Conservation (phyloP, 1,140 invertebrate species). For the Onthophagus taurus region DNA sequence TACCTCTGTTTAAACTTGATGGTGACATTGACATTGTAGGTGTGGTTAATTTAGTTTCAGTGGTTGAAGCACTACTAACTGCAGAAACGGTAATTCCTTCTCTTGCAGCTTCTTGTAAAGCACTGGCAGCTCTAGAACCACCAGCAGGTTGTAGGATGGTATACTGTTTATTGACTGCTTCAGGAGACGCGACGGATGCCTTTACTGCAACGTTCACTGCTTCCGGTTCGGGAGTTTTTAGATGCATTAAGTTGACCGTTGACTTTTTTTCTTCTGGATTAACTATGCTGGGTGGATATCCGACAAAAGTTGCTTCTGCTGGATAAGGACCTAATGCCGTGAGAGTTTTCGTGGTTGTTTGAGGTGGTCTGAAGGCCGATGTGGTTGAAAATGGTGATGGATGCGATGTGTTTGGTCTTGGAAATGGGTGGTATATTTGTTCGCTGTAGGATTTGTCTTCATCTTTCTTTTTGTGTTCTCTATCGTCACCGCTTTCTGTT, state of each 20-base stretch:
- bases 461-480: constrained; percentile 42
- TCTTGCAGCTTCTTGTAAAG: constrained; percentile 62
- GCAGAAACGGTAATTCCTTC: constrained; percentile 57
- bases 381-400: constrained; percentile 53
- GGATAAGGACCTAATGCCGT: constrained; percentile 49
- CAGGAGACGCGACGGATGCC: constrained; percentile 43
- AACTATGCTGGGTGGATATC: constrained; percentile 41
- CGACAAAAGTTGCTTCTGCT: constrained; percentile 53
- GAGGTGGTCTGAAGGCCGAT: constrained; percentile 67
- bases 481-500: constrained; percentile 27
- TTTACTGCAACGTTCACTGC: constrained; percentile 13
- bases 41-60: constrained; percentile 19
- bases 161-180: constrained; percentile 54
- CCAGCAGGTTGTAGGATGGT: constrained; percentile 74
- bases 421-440: constrained; percentile 41
- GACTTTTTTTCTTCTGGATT: constrained; percentile 40
- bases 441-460: constrained; percentile 38
- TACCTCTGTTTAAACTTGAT: constrained; percentile 64
- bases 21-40: constrained; percentile 49
- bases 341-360: constrained; percentile 21
- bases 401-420: constrained; percentile 39
- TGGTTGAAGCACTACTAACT: constrained; percentile 36
- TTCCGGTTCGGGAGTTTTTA: constrained; percentile 21
- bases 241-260: constrained; percentile 16
- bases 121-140: constrained; percentile 64